Evolutionary conservation across 2,797 vertebrate species (phyloP).

Genomic region (Sebastes hopkinsi): DNA sequence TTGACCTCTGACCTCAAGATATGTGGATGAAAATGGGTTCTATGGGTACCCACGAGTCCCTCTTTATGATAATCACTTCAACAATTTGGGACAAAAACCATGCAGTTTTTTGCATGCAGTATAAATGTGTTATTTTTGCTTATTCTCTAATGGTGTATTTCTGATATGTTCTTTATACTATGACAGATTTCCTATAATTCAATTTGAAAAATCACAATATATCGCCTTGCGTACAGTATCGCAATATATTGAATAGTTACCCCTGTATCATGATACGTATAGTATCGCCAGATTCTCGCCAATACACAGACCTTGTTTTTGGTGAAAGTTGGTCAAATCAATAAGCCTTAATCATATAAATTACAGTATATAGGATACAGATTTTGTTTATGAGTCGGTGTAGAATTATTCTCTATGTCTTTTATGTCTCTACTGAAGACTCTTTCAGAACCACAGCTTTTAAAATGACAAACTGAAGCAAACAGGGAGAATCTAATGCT

Average conservation of each 20-base stretch:
- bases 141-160: background rate
- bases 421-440: background rate
- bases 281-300: background rate
- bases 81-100: background rate
- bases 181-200: no score
- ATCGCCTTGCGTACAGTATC: no score
- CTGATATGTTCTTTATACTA: no score
- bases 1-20: background rate
- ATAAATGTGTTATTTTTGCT: background rate
- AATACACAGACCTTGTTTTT: background rate
- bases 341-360: background rate
- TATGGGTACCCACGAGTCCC: background rate
- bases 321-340: background rate
- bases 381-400: background rate
- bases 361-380: background rate
- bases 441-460: background rate
- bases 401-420: background rate
- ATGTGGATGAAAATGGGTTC: background rate
- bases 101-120: background rate
- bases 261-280: no score
- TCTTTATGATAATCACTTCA: background rate
- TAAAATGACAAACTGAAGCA: conserved; percentile 11
- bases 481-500: background rate
- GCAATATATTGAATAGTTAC: no score
- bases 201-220: no score